Evolutionary conservation across 2,113 vertebrate species (phyloP).

Genomic region (Hypanus sabinus): DNA sequence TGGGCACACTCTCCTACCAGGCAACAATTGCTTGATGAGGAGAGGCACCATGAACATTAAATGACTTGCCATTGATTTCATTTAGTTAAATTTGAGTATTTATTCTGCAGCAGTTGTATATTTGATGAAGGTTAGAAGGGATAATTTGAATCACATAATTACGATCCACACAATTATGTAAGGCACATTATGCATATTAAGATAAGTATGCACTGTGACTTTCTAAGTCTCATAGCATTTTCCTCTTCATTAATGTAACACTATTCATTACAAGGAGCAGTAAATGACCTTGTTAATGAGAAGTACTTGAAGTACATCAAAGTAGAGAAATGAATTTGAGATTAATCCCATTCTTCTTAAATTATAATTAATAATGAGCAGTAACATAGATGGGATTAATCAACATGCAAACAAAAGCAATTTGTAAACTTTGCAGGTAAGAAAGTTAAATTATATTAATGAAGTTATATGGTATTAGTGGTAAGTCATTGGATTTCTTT

Average conservation of each 20-base stretch:
- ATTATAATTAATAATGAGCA: conserved; percentile 21
- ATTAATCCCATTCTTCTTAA: conserved; percentile 14
- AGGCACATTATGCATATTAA: neutral
- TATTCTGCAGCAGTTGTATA: neutral
- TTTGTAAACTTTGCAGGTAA: neutral
- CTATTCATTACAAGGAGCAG: neutral
- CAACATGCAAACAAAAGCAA: neutral
- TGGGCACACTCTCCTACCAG: neutral
- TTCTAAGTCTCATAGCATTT: conserved; percentile 18
- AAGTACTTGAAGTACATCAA: conserved; percentile 10
- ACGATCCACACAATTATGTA: neutral
- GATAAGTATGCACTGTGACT: neutral
- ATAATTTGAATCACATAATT: conserved; percentile 19
- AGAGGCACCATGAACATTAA: neutral
- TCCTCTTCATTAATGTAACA: neutral
- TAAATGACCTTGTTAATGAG: conserved; percentile 26
- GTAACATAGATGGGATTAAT: conserved; percentile 20
- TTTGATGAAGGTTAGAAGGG: neutral
- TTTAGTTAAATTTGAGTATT: neutral
- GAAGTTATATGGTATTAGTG: neutral
- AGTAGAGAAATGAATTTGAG: conserved; percentile 4
- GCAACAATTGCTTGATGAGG: neutral
- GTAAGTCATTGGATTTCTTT: neutral
- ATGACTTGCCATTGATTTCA: neutral
- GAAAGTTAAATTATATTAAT: neutral